Base-by-base conservation (phyloP, 2,888 invertebrate species). In the Branchipolynoe longqiensis region DNA sequence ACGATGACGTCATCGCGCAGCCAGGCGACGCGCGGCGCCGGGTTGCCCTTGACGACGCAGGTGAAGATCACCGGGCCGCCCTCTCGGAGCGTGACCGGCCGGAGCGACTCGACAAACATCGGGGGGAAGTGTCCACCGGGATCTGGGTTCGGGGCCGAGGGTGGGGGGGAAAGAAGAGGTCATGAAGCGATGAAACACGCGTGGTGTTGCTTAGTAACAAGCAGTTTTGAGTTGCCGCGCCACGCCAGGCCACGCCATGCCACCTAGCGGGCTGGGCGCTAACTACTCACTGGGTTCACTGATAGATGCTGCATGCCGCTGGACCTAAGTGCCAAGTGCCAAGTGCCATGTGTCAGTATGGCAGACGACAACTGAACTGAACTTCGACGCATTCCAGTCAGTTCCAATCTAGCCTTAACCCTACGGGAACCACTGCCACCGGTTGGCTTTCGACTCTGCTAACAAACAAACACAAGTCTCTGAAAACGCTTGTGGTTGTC, bases 21-120 rank as follows among this genome's bases (percentile, higher is more conserved):
- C 99, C 99, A 99, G 87, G 98, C 97, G 87, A 99, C 95, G 92
- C 97, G 96, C 87, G 98, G 98, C 94, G 96, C 96, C 8, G 99
- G 99, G 94, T 98, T 98, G 85, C 98, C 98, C 73, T 96, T 96
- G 85, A 99, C 95, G 14, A 22, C n/a, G 36, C 92, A 92, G 4
- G 89, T 89, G 74, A 94, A 87, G 38, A 88, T 89, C 4, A 93
- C 89, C 86, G 93, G 92, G 62, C 92, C 92, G 0, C 93, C 93
- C 87, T 93, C 93, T 58, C 90, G 89, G 31, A 92, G 92, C 84
- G 86, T 88, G 40, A 86, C 86, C 1, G 88, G 85, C 82, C 85
- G 84, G 1, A 89, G 85, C 4, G 87, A 74, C 86, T 86, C 85
- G 69, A 87, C 28, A 82, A 89, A 89, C 25, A 58, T 28, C 87